These are phyloP conservation scores for Mesoligia furuncula DNA, from an alignment of 2,888 invertebrate genomes.

Conservation along the genomic window DNA sequence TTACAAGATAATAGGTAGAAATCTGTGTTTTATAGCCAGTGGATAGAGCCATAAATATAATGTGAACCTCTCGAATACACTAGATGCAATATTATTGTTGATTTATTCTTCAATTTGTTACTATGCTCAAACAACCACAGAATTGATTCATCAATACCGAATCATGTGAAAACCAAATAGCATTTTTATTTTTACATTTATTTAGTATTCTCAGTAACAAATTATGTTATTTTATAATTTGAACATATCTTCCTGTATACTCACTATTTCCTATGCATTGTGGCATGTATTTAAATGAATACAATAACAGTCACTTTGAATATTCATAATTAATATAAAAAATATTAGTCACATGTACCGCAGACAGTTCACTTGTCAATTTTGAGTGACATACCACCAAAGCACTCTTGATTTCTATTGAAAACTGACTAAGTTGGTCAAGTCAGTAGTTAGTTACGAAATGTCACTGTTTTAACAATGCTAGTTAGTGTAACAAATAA, in stretches of 20 bases:
- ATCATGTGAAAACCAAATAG: conserved; percentile 7
- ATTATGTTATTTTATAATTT: conserved; percentile 8
- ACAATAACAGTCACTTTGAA: conserved; percentile 66
- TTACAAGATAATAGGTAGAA: conserved; percentile 32
- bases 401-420: conserved; percentile 79
- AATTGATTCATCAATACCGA: conserved; percentile 12
- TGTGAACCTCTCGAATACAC: conserved; percentile 2
- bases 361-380: conserved; percentile 79
- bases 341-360: conserved; percentile 67
- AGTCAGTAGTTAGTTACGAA: conserved; percentile 45
- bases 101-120: conserved; percentile 3
- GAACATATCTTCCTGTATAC: conserved; percentile 68
- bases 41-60: conserved; percentile 17
- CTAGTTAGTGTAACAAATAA: conserved; percentile 34
- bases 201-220: conserved; percentile 14
- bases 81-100: neutral
- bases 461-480: conserved; percentile 44
- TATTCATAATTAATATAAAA: conserved; percentile 72
- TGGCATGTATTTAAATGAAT: conserved; percentile 68
- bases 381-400: conserved; percentile 74
- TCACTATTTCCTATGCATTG: conserved; percentile 88
- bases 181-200: conserved; percentile 15
- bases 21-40: conserved; percentile 13
- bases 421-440: conserved; percentile 56
- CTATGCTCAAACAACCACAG: neutral